Percentiles rank a stretch among this genome's conserved stretches.
These are phyloP conservation scores for Entomobrya multifasciata DNA, from an alignment of 2,888 invertebrate genomes.

Conservation along the genomic window DNA sequence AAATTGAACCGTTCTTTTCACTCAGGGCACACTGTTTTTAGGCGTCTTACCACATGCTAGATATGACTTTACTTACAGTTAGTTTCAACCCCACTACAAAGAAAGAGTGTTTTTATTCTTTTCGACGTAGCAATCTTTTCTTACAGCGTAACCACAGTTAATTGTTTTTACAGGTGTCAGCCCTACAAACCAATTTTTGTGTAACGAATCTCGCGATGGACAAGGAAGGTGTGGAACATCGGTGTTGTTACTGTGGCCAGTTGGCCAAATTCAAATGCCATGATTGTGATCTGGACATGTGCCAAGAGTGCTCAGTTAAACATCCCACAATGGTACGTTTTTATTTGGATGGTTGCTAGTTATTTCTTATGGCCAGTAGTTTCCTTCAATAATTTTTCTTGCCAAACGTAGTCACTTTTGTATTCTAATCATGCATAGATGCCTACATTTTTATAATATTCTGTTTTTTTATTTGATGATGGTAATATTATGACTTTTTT, in stretches of 20 bases:
- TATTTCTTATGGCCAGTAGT: constrained; percentile 10
- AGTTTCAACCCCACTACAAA: no score
- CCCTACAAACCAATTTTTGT: constrained; percentile 82
- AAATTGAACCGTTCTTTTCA: no score
- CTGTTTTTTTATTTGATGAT: background rate
- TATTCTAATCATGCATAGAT: background rate
- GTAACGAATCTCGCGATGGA: constrained; percentile 82
- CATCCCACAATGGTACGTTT: constrained; percentile 74
- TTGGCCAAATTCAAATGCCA: constrained; percentile 82
- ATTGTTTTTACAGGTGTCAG: constrained; percentile 80
- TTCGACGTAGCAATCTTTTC: no score
- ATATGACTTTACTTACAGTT: no score
- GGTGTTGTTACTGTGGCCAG: constrained; percentile 79
- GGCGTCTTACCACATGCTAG: no score
- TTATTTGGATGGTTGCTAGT: constrained; percentile 15
- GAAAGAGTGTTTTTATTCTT: no score
- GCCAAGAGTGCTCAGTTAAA: constrained; percentile 81
- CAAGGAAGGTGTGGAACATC: constrained; percentile 76
- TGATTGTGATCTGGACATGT: constrained; percentile 83
- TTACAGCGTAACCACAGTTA: no score
- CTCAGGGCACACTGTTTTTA: no score
- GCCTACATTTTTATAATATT: background rate
- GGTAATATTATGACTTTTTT: background rate
- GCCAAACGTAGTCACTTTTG: background rate
- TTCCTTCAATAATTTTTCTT: constrained; percentile 15